Evolutionary conservation across 2,888 invertebrate species (phyloP), one percentile per base, ranked within the genome.

Genomic region (Stomorhina lunata): DNA sequence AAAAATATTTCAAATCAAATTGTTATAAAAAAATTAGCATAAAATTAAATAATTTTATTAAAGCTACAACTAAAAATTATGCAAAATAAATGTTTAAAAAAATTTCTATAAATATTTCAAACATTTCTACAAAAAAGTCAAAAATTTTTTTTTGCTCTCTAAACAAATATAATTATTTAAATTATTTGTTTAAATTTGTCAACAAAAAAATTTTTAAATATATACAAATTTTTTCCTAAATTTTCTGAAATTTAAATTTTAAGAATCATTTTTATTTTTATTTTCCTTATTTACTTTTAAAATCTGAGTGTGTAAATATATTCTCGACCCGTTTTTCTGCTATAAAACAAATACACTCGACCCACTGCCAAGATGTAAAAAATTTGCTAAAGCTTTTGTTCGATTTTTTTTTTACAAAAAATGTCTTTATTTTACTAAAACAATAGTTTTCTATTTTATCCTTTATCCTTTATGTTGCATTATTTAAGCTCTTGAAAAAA

Each of bases 291-390:
- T n/a, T n/a, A n/a, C n/a, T n/a, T 25, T n/a, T 10, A 48, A 20
- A 48, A 20, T 12, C 1, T 22, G 6, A 17, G 17, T 43, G 43
- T 5, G 43, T 15, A 1, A 10, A 17, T 43, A 7, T 40, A 32
- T 48, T 69, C 45, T 57, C 68, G 75, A 72, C 73, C 75, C 61
- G 68, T 48, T 71, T 27, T 63, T 80, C 69, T 69, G 29, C 50
- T 20, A 43, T 50, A 53, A 76, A 76, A 66, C 40, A 66, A 66
- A 76, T 50, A 53, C 27, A 78, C 73, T 81, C 78, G 81, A 81
- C 81, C 81, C 73, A 81, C 63, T 73, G 77, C 78, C 43, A 17
- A 17, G 25, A 9, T 59, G 32, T 15, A 37, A 32, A 32, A 40
- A 27, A 55, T 32, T 80, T 73, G 43, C 43, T 69, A 61, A 25